Evolutionary conservation across 35 echinoderm and acorn worm genomes (phyloP).

Genomic region (Heliocidaris tuberculata): DNA sequence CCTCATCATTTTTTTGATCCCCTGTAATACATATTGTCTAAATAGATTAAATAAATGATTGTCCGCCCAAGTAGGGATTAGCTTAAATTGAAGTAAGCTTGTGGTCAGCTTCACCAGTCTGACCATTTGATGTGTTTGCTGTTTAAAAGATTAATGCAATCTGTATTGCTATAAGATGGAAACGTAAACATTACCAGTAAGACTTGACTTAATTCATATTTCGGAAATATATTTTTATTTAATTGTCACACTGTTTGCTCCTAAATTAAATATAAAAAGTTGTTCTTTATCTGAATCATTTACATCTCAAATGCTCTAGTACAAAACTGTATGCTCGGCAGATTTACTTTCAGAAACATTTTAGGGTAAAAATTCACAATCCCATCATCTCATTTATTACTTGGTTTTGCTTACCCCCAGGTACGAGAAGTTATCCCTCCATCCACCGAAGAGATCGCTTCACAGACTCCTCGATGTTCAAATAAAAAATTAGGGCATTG

Average conservation of each 20-base stretch:
- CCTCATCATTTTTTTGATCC: neutral
- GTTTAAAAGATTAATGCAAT: neutral
- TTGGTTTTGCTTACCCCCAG: neutral
- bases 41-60: neutral
- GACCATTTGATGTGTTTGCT: neutral
- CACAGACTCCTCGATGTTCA: neutral
- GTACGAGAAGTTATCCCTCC: neutral
- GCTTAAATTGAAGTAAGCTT: neutral
- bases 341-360: neutral
- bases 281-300: too few relatives aligned
- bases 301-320: neutral
- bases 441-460: neutral
- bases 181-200: neutral
- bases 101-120: neutral
- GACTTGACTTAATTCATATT: neutral
- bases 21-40: neutral
- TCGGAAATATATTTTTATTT: neutral
- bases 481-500: neutral
- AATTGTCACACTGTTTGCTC: too few relatives aligned
- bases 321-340: neutral
- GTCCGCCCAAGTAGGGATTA: neutral
- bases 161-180: neutral
- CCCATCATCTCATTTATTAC: neutral
- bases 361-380: too few relatives aligned
- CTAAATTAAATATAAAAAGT: too few relatives aligned